Percentiles rank a stretch among this genome's conserved stretches.
Evolutionary conservation across 2,797 vertebrate genomes (phyloP).

Genomic region (Pelodytes ibericus): DNA sequence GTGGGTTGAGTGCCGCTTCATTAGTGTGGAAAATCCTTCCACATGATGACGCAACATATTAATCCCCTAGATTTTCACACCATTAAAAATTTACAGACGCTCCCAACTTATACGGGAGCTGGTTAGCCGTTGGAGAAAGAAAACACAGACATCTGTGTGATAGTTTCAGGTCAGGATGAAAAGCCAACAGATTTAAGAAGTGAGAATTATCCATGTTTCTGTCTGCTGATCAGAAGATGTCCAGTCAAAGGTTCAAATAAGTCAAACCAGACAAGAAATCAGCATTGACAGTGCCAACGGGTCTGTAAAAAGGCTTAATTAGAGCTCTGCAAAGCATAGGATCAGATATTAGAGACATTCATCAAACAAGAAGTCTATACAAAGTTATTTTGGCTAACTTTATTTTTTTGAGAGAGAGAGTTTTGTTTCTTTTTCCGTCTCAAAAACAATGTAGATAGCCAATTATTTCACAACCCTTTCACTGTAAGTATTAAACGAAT

Average conservation of each 20-base stretch:
- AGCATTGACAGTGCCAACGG: slow-evolving; percentile 53
- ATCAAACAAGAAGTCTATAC: slow-evolving; percentile 36
- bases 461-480: slow-evolving; percentile 14
- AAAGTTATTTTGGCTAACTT: slow-evolving; percentile 32
- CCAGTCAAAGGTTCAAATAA: slow-evolving; percentile 54
- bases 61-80: slow-evolving; percentile 63
- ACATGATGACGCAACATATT: slow-evolving; percentile 65
- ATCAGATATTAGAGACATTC: slow-evolving; percentile 52
- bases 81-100: slow-evolving; percentile 63
- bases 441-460: slow-evolving; percentile 13
- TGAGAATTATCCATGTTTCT: slow-evolving; percentile 51
- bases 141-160: slow-evolving; percentile 50
- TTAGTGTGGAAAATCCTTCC: slow-evolving; percentile 57
- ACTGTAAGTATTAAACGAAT: background rate
- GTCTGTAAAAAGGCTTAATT: slow-evolving; percentile 51
- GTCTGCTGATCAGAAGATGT: slow-evolving; percentile 57
- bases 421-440: background rate
- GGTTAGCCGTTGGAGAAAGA: slow-evolving; percentile 58
- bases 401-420: background rate
- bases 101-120: slow-evolving; percentile 64
- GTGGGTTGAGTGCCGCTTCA: slow-evolving; percentile 47
- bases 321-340: slow-evolving; percentile 35
- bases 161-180: slow-evolving; percentile 56
- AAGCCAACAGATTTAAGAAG: slow-evolving; percentile 39
- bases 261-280: slow-evolving; percentile 51